Evolutionary conservation across 92 coral and sea anemone species (phyloP).

Genomic region (Parazoanthus atlanticus): DNA sequence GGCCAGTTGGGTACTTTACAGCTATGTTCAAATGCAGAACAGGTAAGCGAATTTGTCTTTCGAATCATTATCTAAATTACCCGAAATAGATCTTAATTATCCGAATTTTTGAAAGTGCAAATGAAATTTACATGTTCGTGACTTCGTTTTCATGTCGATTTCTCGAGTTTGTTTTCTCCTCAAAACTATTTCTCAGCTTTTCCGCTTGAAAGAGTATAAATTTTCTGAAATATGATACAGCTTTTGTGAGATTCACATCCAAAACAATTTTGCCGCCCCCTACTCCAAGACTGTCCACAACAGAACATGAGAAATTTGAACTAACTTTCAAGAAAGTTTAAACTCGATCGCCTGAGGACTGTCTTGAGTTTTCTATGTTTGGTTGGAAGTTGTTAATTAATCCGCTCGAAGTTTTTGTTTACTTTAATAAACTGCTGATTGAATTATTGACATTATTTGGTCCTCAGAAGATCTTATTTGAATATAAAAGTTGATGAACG

Average conservation of each 20-base stretch:
- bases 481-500: too few species aligned
- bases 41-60: slow-evolving; percentile 33
- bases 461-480: too few species aligned
- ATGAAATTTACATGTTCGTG: slow-evolving; percentile 4
- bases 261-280: not conserved
- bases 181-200: not conserved
- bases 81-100: not conserved
- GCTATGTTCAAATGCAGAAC: slow-evolving; percentile 72
- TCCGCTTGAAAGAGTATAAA: not conserved
- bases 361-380: not conserved
- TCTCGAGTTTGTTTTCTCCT: not conserved
- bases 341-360: too few species aligned
- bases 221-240: not conserved
- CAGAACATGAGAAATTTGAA: not conserved
- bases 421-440: not conserved
- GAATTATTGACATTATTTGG: too few species aligned
- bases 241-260: not conserved
- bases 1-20: slow-evolving; percentile 89
- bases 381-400: not conserved
- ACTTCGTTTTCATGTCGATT: not conserved
- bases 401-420: not conserved
- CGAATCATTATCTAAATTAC: slow-evolving; percentile 6
- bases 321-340: too few species aligned
- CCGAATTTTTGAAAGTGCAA: not conserved
- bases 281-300: not conserved